Percentiles rank a stretch among this genome's conserved stretches.
phyloP scores from a whole-genome alignment of 2,113 vertebrate species.

The Craseonycteris thonglongyai region DNA sequence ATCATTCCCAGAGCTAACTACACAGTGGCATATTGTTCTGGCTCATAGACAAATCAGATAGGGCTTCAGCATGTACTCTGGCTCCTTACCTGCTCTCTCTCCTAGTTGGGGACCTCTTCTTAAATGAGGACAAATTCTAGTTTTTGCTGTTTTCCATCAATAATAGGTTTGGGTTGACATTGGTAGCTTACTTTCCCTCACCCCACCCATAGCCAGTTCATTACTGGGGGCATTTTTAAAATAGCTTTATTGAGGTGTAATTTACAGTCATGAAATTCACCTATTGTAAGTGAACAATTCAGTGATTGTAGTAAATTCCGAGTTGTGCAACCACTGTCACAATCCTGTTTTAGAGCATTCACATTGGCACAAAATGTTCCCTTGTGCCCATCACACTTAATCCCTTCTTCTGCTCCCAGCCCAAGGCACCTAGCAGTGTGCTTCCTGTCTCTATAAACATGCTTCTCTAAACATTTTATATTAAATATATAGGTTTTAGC shows the following conservation, averaged over 20 bases:
- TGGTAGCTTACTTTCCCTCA: background rate
- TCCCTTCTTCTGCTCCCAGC: background rate
- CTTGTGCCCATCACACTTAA: rapidly evolving
- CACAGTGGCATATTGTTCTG: background rate
- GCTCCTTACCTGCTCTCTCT: background rate
- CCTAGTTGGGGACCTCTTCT: background rate
- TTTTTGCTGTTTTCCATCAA: background rate
- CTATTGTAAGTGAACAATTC: background rate
- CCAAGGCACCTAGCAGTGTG: rapidly evolving
- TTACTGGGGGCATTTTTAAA: background rate
- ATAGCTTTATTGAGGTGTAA: background rate
- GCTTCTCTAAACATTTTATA: background rate
- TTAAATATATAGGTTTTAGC: background rate
- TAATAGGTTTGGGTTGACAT: background rate
- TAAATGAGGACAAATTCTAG: background rate
- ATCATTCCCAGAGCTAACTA: background rate
- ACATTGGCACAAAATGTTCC: background rate
- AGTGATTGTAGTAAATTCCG: background rate
- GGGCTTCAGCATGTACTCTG: too few species aligned
- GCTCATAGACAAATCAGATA: background rate
- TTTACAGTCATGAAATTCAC: background rate
- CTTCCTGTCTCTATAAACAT: background rate
- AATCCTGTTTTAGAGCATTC: background rate
- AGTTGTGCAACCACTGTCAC: background rate
- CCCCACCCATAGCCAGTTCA: background rate